These are phyloP conservation scores for Enteromius anoplus DNA, from an alignment of 2,797 vertebrate species.

Conservation along the genomic window DNA sequence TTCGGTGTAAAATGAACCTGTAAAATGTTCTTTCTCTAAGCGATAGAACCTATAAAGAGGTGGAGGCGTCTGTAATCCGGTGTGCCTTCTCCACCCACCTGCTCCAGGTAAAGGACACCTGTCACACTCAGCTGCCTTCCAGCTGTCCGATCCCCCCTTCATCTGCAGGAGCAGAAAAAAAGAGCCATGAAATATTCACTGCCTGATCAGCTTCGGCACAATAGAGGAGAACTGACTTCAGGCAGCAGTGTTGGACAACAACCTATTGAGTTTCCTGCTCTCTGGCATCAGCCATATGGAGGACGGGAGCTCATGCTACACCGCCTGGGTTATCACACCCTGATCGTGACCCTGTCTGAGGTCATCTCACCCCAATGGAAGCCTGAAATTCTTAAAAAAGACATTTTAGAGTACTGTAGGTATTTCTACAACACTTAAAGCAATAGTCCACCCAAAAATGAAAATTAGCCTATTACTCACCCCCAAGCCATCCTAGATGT, in stretches of 20 bases:
- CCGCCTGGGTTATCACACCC: constrained; percentile 21
- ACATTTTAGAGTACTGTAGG: too few relatives aligned
- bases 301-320: constrained; percentile 22
- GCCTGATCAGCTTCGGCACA: constrained; percentile 74
- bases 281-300: constrained; percentile 56
- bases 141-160: constrained; percentile 72
- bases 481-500: too few relatives aligned
- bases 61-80: constrained; percentile 3
- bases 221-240: constrained; percentile 76
- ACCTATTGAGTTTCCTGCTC: constrained; percentile 71
- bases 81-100: constrained; percentile 40
- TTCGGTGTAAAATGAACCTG: constrained; percentile 9
- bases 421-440: too few relatives aligned
- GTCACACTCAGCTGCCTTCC: constrained; percentile 68
- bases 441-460: too few relatives aligned
- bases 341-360: constrained; percentile 27
- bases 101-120: constrained; percentile 72
- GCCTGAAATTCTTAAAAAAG: neutral
- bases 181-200: constrained; percentile 82
- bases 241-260: constrained; percentile 66
- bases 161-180: constrained; percentile 77
- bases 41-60: neutral
- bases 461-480: neutral
- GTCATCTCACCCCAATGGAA: neutral
- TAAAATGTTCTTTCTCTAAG: neutral